These are phyloP conservation scores for Ctenomys sociabilis DNA, from an alignment of 2,113 vertebrate genomes.

Conservation along the genomic window DNA sequence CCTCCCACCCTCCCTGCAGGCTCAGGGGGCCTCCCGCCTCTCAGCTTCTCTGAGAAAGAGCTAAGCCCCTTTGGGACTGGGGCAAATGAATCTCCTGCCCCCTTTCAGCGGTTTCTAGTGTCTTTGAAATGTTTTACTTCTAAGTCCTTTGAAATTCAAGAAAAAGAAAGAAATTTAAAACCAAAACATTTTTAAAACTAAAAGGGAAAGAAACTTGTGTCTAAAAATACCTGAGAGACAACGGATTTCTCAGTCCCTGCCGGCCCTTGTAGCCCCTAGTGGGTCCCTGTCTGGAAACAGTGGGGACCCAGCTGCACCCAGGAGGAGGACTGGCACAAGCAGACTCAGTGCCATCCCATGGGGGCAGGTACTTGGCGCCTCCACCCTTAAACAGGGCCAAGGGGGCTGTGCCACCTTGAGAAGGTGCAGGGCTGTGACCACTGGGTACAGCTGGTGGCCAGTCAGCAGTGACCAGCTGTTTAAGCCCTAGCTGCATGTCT, in stretches of 20 bases:
- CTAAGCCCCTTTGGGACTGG: background rate
- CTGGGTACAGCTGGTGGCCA: too few relatives aligned
- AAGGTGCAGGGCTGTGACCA: background rate
- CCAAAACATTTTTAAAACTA: background rate
- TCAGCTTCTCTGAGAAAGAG: background rate
- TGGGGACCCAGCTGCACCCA: background rate
- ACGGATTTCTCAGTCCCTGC: background rate
- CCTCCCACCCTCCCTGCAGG: too few relatives aligned
- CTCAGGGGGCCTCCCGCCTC: rapidly evolving
- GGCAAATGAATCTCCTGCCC: background rate
- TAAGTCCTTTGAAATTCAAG: background rate
- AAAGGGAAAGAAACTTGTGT: background rate
- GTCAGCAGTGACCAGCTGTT: background rate
- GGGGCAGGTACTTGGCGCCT: background rate
- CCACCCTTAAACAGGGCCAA: background rate
- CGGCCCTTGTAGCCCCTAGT: background rate
- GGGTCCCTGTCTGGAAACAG: background rate
- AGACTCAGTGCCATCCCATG: background rate
- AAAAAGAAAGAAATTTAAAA: background rate
- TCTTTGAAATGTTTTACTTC: background rate
- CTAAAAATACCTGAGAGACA: background rate
- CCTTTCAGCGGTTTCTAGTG: background rate
- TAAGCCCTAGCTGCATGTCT: background rate
- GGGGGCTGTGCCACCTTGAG: background rate
- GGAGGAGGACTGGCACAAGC: background rate